These are phyloP conservation scores for Melanotaenia boesemani DNA, from an alignment of 2,797 vertebrate species.

Conservation along the genomic window DNA sequence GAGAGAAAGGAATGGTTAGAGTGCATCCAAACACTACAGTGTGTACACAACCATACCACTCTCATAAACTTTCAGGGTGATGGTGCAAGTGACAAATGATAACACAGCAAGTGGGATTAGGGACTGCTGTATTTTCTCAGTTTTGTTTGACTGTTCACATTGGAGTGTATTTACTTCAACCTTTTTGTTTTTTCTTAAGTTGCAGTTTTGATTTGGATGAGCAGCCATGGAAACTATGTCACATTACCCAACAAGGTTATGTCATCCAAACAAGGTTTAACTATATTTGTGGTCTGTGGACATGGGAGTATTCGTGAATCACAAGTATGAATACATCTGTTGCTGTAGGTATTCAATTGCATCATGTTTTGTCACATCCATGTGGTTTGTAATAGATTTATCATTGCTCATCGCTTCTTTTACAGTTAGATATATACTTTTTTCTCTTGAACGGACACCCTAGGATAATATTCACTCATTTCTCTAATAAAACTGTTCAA, in stretches of 20 bases:
- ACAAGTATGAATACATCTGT: not conserved
- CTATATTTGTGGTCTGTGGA: not conserved
- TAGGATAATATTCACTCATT: not conserved
- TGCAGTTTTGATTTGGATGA: not conserved
- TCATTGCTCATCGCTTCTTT: not conserved
- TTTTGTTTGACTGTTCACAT: not conserved
- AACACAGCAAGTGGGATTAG: constrained; percentile 18
- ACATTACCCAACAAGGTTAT: not conserved
- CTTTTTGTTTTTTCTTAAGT: not conserved
- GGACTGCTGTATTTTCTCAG: not conserved
- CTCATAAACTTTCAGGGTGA: constrained; percentile 51
- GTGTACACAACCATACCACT: constrained; percentile 60
- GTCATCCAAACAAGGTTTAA: not conserved
- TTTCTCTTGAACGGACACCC: not conserved
- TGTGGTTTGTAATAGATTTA: not conserved
- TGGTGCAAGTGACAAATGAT: constrained; percentile 40
- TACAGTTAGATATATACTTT: not conserved
- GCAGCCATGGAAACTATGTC: not conserved
- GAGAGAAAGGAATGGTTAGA: constrained; percentile 51
- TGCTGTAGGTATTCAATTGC: not conserved
- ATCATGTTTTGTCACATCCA: constrained; percentile 15
- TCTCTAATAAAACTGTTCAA: not conserved
- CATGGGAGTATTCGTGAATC: not conserved
- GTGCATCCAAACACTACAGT: constrained; percentile 62
- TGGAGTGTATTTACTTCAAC: not conserved